These are phyloP conservation scores for Drosophila lutescens DNA, from an alignment of 2,888 invertebrate species.

Conservation along the genomic window DNA sequence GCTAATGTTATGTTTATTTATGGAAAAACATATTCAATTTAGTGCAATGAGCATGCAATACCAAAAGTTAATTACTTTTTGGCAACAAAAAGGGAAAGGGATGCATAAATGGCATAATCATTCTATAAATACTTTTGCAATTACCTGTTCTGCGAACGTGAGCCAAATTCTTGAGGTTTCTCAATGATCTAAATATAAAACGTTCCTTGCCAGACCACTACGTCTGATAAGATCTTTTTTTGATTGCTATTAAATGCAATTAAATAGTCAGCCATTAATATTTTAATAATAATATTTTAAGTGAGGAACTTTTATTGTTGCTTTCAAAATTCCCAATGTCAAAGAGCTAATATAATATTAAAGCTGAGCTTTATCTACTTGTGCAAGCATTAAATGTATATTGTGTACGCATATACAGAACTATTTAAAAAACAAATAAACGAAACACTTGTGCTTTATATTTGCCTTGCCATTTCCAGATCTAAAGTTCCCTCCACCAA, in stretches of 20 bases:
- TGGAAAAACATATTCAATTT: conserved; percentile 3
- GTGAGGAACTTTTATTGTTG: not conserved
- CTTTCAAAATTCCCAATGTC: conserved; percentile 14
- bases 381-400: not conserved
- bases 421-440: not conserved
- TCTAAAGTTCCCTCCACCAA: conserved; percentile 8
- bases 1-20: conserved; percentile 6
- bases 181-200: not conserved
- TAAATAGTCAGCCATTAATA: not conserved
- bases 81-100: conserved; percentile 39
- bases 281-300: not conserved
- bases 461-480: conserved; percentile 3
- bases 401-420: too few species aligned
- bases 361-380: not conserved
- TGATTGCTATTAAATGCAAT: not conserved
- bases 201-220: too few species aligned
- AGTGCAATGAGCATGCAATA: conserved; percentile 10
- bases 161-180: not conserved
- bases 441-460: not conserved
- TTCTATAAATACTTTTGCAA: not conserved
- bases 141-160: not conserved
- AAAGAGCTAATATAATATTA: not conserved
- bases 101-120: not conserved
- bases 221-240: too few species aligned
- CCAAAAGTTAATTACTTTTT: conserved; percentile 53